A percentile compares a stretch with the other conserved stretches of the same genome.
Conservation (phyloP, 2,797 vertebrate species). For the Adelosebastes latens region DNA sequence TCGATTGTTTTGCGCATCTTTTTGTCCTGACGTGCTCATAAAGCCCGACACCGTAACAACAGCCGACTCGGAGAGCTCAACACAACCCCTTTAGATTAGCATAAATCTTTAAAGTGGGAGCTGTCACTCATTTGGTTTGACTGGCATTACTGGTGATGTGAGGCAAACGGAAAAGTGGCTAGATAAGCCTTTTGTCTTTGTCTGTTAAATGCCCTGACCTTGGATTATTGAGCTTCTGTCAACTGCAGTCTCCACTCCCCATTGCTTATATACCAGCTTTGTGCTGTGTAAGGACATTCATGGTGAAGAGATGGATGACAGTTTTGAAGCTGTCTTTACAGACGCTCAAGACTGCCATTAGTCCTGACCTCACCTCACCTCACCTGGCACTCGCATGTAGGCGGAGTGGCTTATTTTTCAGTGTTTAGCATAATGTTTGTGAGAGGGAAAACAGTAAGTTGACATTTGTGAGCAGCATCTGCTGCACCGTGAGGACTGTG, state of each 20-base stretch:
- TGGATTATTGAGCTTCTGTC: conserved; percentile 78
- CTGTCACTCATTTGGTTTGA: conserved; percentile 70
- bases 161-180: conserved; percentile 67
- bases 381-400: conserved; percentile 11
- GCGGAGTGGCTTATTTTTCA: conserved; percentile 20
- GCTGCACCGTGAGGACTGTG: conserved; percentile 3
- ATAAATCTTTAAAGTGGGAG: conserved; percentile 78
- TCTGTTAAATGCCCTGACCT: conserved; percentile 77
- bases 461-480: conserved; percentile 36
- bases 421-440: conserved; percentile 23
- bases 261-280: conserved; percentile 61
- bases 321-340: conserved; percentile 46
- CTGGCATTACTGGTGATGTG: conserved; percentile 58
- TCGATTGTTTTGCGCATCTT: conserved; percentile 8
- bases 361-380: conserved; percentile 53
- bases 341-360: conserved; percentile 46
- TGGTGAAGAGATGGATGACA: conserved; percentile 35
- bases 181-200: conserved; percentile 80
- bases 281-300: conserved; percentile 60
- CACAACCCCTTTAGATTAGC: conserved; percentile 59
- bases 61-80: conserved; percentile 10
- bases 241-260: conserved; percentile 30
- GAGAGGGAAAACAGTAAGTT: conserved; percentile 34
- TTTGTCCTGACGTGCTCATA: conserved; percentile 7
- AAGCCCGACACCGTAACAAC: conserved; percentile 24